These are phyloP conservation scores for Cephonodes hylas DNA, from an alignment of 2,888 invertebrate species.

Conservation along the genomic window DNA sequence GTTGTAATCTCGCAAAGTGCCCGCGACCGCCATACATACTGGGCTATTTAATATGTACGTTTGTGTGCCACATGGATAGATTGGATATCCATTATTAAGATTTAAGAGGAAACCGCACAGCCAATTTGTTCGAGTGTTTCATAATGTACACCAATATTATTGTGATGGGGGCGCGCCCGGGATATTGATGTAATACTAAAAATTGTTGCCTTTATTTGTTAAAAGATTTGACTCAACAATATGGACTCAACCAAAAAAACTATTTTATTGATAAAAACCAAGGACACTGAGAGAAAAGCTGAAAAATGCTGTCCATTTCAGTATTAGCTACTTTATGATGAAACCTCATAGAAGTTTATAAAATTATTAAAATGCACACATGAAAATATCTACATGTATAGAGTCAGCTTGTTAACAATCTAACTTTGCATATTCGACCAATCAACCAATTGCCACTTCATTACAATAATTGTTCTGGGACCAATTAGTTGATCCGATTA, in stretches of 20 bases:
- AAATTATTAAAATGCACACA: no score
- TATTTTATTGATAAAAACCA: no score
- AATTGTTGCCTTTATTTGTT: no score
- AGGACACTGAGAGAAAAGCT: no score
- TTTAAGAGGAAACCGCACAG: not conserved
- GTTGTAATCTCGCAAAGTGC: slow-evolving; percentile 5
- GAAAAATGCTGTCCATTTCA: no score
- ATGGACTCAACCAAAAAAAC: no score
- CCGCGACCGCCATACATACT: not conserved
- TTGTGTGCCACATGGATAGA: not conserved
- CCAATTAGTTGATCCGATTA: not conserved
- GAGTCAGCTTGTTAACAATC: no score
- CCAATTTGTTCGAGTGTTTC: slow-evolving; percentile 7
- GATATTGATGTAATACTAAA: not conserved
- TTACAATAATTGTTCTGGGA: not conserved
- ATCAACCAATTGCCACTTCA: not conserved
- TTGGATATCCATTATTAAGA: slow-evolving; percentile 9
- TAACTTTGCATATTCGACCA: not conserved
- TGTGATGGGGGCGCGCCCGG: not conserved
- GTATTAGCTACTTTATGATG: no score
- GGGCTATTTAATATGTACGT: not conserved
- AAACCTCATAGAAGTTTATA: no score
- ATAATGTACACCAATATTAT: not conserved
- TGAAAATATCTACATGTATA: no score
- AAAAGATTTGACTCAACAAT: no score